Conservation (phyloP, 2,113 vertebrate species). For the Scomber scombrus region DNA sequence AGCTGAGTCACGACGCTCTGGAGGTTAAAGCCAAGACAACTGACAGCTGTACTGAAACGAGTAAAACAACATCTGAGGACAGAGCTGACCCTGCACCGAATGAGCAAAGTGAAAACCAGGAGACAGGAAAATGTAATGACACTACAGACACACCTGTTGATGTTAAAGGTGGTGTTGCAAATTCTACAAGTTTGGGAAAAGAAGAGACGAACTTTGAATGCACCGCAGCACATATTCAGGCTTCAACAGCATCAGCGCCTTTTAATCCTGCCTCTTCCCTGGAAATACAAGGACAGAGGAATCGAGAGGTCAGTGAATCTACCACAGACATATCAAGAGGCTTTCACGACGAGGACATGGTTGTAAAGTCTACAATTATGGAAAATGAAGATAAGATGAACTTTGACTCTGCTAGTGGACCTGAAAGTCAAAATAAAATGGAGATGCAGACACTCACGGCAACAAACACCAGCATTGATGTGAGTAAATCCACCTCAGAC, state of each 20-base stretch:
- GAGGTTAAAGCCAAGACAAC: neutral
- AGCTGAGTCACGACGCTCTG: constrained; percentile 1
- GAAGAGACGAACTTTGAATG: neutral
- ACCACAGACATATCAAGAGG: constrained; percentile 4
- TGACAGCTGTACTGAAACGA: constrained; percentile 22
- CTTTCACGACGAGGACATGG: neutral
- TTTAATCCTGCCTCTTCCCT: constrained; percentile 2
- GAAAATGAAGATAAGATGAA: constrained; percentile 34
- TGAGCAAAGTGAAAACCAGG: too few relatives aligned
- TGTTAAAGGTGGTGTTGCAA: constrained; percentile 18
- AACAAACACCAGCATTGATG: too few relatives aligned
- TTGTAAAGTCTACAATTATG: constrained; percentile 11
- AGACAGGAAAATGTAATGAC: constrained; percentile 5
- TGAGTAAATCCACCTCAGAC: too few relatives aligned
- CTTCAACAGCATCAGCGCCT: neutral
- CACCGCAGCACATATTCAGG: constrained; percentile 17
- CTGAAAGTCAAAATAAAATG: neutral
- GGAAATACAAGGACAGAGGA: constrained; percentile 41
- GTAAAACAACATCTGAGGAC: too few relatives aligned
- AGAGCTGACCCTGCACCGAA: too few relatives aligned
- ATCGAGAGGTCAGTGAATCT: constrained; percentile 19
- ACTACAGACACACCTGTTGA: constrained; percentile 14
- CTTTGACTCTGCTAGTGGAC: neutral
- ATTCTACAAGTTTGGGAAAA: constrained; percentile 24
- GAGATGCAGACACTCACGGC: neutral